Conservation (phyloP, 2,797 vertebrate species). For the Phrynocephalus guinanensis region DNA sequence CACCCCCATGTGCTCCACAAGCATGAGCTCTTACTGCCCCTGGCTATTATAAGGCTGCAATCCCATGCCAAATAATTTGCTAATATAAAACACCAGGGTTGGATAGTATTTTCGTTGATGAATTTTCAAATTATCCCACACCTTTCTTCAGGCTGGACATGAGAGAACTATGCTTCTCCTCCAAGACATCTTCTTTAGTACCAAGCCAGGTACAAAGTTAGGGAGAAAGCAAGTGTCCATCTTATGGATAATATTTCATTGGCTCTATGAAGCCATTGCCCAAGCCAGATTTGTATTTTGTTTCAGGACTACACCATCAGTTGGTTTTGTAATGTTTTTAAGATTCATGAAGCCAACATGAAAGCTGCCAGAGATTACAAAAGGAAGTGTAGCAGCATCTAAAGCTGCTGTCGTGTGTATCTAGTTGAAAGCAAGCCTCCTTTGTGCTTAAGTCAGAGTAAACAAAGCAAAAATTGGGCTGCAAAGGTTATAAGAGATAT, state of each 20-base stretch:
- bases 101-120: no score
- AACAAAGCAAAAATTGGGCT: not conserved
- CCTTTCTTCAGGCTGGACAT: no score
- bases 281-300: no score
- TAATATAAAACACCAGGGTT: not conserved
- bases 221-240: no score
- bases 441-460: not conserved
- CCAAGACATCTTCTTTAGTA: no score
- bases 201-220: no score
- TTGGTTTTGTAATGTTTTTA: not conserved
- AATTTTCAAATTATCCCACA: no score
- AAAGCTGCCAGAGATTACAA: not conserved
- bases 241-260: no score
- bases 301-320: no score
- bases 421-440: not conserved
- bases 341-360: not conserved
- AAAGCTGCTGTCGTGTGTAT: not conserved
- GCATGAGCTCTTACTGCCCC: not conserved
- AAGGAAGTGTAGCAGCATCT: not conserved
- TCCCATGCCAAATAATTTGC: not conserved
- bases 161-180: no score
- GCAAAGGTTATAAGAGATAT: not conserved
- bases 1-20: not conserved
- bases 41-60: not conserved
- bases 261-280: no score